Conservation (phyloP, 1,140 invertebrate species). For the Argopecten irradians region DNA sequence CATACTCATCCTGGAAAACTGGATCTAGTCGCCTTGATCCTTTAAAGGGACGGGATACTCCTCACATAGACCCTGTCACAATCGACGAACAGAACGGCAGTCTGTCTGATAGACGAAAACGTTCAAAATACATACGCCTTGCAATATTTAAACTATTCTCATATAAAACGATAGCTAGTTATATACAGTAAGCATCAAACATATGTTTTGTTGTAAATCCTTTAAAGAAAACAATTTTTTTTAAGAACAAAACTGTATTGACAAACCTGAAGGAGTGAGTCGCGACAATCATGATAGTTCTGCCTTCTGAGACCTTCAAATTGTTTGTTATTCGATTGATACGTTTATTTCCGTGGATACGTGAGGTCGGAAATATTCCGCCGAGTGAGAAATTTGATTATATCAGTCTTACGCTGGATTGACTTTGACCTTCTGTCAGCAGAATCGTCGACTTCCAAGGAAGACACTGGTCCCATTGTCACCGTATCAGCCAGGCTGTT, state of each 20-base stretch:
- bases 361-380: neutral
- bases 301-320: neutral
- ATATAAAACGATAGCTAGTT: too few relatives aligned
- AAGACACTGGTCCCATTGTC: neutral
- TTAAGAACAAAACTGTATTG: neutral
- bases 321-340: slow-evolving; percentile 3
- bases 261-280: neutral
- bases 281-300: neutral
- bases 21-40: too few relatives aligned
- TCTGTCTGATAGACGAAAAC: too few relatives aligned
- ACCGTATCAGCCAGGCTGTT: neutral
- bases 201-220: too few relatives aligned
- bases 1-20: too few relatives aligned
- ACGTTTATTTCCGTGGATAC: neutral
- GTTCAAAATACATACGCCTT: too few relatives aligned
- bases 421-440: neutral
- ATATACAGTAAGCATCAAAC: too few relatives aligned
- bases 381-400: neutral
- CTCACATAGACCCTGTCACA: too few relatives aligned
- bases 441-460: neutral
- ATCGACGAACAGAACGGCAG: too few relatives aligned
- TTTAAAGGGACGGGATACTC: too few relatives aligned
- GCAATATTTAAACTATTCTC: too few relatives aligned
- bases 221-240: neutral
- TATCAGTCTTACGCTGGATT: neutral